Base-by-base conservation (phyloP, 2,113 vertebrate species). In the Eurystomus gularis region DNA sequence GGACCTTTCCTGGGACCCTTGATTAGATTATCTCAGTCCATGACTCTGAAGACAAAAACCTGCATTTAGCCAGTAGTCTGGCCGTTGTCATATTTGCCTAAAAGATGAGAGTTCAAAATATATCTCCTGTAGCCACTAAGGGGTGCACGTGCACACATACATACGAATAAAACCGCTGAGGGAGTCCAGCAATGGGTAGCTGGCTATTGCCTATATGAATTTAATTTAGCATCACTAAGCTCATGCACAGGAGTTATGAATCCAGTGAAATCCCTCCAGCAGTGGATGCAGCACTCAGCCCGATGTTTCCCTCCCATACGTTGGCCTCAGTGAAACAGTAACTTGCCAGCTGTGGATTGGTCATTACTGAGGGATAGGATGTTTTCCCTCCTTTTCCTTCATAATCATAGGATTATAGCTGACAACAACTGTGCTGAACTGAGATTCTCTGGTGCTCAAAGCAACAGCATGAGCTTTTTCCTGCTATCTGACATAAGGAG, bases 221-320 rank as follows among this genome's bases (percentile, higher is more conserved):
- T 26, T 21, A 65, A 69, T 40, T 62, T 33, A 40, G 44, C 35
- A 42, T 66, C n/a, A 18, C 42, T 60, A 65, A 85, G 68, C 11
- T 77, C 19, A 17, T 11, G 31, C 10, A 54, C 4, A 54, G 24
- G 48, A 78, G 14, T 13, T 42, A 28, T 9, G 35, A 76, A 52
- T 9, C 10, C 55, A 44, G 25, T 12, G 21, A 72, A 81, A 77
- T 5, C 18, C 5, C 42, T 42, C 31, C 49, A 65, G 18, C 11
- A 54, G 12, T 11, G 5, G 3, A 8, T 0, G 1, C 5, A 21
- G 37, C 35, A 31, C 28, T 35, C 18, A 71, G 48, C 39, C 11
- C 29, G 21, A 16, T 2, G 2, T 29, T 69, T 72, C 65, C 57
- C 37, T 61, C 21, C 35, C 15, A n/a, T 13, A 40, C 1, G 7